A percentile compares a stretch with the other conserved stretches of the same genome.
Conservation (phyloP, 2,113 vertebrate genomes). For the Corvus hawaiiensis region DNA sequence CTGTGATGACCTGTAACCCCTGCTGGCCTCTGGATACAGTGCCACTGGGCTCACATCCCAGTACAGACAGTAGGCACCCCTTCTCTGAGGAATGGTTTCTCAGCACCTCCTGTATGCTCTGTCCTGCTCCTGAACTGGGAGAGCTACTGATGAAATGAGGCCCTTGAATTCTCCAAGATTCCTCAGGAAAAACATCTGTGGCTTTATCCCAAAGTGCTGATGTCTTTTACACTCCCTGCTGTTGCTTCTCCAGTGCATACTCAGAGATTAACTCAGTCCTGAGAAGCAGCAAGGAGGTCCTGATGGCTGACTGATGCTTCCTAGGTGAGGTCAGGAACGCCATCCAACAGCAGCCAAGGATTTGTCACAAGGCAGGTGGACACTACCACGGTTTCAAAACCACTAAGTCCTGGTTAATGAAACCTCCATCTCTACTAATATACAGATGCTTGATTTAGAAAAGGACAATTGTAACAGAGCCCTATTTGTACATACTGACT, state of each 20-base stretch:
- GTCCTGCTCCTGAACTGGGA: not conserved
- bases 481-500: not conserved
- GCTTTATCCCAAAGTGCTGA: not conserved
- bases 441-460: not conserved
- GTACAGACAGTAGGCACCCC: not conserved
- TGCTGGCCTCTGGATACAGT: not conserved
- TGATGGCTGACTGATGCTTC: not conserved
- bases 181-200: not conserved
- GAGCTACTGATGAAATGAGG: not conserved
- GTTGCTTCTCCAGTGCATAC: not conserved
- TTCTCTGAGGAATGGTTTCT: not conserved
- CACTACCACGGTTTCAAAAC: fast-evolving
- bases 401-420: not conserved
- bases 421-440: not conserved
- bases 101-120: not conserved
- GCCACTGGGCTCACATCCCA: not conserved
- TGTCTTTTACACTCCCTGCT: fast-evolving
- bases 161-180: not conserved
- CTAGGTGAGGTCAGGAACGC: not conserved
- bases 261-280: not conserved
- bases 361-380: not conserved
- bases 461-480: not conserved
- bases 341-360: not conserved
- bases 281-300: not conserved
- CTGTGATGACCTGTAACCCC: not conserved